Percentiles rank a stretch among this genome's conserved stretches.
phyloP scores from a whole-genome alignment of 2,797 vertebrate species.

The Atherinosoma microstoma region DNA sequence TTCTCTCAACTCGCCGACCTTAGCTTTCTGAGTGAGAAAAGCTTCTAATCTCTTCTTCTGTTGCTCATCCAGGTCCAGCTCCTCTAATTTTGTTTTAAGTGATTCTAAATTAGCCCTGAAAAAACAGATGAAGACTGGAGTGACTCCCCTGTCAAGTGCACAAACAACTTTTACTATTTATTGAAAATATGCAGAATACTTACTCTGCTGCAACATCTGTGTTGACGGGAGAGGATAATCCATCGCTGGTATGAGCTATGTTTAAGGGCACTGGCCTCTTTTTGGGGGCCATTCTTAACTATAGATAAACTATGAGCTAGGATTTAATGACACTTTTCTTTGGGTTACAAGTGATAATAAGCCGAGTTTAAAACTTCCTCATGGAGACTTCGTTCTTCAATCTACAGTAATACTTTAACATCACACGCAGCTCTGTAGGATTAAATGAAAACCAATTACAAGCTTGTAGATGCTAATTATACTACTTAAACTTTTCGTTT shows the following conservation, averaged over 20 bases:
- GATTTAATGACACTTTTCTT: neutral
- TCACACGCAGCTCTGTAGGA: neutral
- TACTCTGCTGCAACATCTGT: too few relatives aligned
- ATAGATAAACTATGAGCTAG: neutral
- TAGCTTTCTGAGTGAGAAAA: slow-evolving; percentile 98
- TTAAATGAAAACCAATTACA: neutral
- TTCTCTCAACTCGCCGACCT: slow-evolving; percentile 98
- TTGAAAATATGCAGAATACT: too few relatives aligned
- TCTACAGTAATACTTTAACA: neutral
- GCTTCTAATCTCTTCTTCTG: slow-evolving; percentile 96
- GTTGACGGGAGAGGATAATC: too few relatives aligned
- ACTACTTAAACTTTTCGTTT: neutral
- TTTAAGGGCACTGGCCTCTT: too few relatives aligned
- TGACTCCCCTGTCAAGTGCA: too few relatives aligned
- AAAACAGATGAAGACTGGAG: too few relatives aligned
- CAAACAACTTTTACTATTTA: too few relatives aligned
- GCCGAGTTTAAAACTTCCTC: neutral
- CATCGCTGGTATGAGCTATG: too few relatives aligned
- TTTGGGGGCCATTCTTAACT: too few relatives aligned
- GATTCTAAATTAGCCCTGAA: slow-evolving; percentile 88
- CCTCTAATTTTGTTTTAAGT: slow-evolving; percentile 97
- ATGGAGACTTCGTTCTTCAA: too few relatives aligned
- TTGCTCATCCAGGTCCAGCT: slow-evolving; percentile 96
- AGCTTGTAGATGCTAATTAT: neutral
- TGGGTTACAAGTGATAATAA: neutral